Percentiles rank a stretch among this genome's conserved stretches.
Conservation (phyloP, 1,140 invertebrate species). For the Dysdera silvatica region DNA sequence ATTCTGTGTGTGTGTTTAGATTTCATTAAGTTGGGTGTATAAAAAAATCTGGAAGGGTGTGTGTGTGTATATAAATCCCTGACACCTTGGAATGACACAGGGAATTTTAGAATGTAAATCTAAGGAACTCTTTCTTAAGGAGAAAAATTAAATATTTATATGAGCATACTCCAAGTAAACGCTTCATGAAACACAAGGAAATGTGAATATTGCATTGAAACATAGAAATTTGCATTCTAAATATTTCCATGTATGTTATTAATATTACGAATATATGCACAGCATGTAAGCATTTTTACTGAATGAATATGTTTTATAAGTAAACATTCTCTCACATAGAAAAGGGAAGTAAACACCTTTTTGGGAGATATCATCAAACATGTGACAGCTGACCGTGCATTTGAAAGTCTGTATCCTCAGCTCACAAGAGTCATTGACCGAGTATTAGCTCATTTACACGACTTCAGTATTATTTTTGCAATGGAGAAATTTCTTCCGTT, state of each 20-base stretch:
- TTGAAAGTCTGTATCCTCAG: slow-evolving; percentile 68
- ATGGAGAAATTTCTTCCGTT: slow-evolving; percentile 84
- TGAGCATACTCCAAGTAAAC: no score
- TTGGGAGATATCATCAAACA: slow-evolving; percentile 75
- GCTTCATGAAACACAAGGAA: no score
- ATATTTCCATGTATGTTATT: neutral
- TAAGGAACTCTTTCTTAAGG: no score
- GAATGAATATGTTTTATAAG: neutral
- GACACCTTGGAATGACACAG: no score
- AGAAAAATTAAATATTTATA: no score
- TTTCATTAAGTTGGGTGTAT: no score
- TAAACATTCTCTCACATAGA: slow-evolving; percentile 50
- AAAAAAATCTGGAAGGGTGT: no score
- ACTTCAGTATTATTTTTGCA: slow-evolving; percentile 66
- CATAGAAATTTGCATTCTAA: no score
- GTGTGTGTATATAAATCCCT: no score
- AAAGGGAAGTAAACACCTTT: slow-evolving; percentile 71
- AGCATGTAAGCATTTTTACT: neutral
- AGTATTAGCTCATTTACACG: slow-evolving; percentile 57
- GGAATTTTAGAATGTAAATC: no score
- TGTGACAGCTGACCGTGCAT: slow-evolving; percentile 57
- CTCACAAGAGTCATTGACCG: slow-evolving; percentile 67
- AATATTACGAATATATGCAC: neutral
- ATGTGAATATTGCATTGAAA: no score
- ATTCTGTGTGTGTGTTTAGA: no score